phyloP scores from a whole-genome alignment of 2,113 vertebrate species.

The Nothocercus nigrocapillus region DNA sequence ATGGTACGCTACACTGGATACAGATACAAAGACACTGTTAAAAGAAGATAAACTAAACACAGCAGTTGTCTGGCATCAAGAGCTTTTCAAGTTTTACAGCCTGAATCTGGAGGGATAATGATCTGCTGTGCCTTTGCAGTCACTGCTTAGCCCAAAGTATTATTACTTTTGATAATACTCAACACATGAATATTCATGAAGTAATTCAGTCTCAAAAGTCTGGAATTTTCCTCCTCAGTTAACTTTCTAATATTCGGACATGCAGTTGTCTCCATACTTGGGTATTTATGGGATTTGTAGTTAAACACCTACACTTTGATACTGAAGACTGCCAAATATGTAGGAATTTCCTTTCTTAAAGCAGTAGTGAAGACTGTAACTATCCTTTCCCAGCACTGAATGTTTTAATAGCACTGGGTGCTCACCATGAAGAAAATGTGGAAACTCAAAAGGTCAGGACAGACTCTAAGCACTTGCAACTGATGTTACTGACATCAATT shows the following conservation, averaged over 20 bases:
- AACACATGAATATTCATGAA: conserved; percentile 74
- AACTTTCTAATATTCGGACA: conserved; percentile 79
- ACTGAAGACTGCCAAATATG: conserved; percentile 86
- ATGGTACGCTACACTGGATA: conserved; percentile 89
- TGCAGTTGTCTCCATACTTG: conserved; percentile 79
- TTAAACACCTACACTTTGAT: conserved; percentile 80
- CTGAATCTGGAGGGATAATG: conserved; percentile 79
- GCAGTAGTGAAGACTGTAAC: conserved; percentile 77
- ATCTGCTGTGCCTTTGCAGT: conserved; percentile 86
- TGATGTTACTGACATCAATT: conserved; percentile 80
- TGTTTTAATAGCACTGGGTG: conserved; percentile 81
- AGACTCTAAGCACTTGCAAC: conserved; percentile 79
- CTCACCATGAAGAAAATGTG: conserved; percentile 79
- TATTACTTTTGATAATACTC: conserved; percentile 79
- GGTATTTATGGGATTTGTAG: conserved; percentile 82
- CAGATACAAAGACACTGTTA: conserved; percentile 84
- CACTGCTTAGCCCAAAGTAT: conserved; percentile 86
- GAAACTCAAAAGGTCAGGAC: conserved; percentile 76
- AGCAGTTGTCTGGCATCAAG: conserved; percentile 82
- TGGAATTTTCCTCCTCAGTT: conserved; percentile 74
- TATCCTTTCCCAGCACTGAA: conserved; percentile 82
- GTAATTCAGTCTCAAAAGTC: conserved; percentile 77
- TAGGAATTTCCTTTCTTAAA: conserved; percentile 81
- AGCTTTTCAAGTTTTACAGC: conserved; percentile 78
- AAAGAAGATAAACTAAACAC: conserved; percentile 77